A percentile compares a stretch with the other conserved stretches of the same genome.
These are phyloP conservation scores for Trichomycterus rosablanca DNA, from an alignment of 2,113 vertebrate genomes.

Conservation along the genomic window DNA sequence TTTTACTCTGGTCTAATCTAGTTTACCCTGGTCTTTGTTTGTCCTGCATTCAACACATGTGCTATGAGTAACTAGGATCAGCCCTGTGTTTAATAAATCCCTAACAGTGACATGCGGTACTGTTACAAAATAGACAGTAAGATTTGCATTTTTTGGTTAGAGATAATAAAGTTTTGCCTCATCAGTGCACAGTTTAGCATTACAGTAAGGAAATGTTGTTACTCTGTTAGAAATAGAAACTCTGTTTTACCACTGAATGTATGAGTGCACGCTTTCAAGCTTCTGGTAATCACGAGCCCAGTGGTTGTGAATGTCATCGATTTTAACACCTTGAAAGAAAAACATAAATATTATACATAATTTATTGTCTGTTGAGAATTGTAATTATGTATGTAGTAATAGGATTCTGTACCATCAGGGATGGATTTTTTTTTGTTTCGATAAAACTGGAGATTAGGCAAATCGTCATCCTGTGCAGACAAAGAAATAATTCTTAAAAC, in stretches of 20 bases:
- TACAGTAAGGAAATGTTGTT: too few species aligned
- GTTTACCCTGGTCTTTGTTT: too few species aligned
- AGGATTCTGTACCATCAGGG: constrained; percentile 65
- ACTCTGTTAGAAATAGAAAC: neutral
- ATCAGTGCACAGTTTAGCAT: too few species aligned
- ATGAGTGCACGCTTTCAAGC: constrained; percentile 80
- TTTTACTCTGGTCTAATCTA: too few species aligned
- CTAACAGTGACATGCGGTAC: too few species aligned
- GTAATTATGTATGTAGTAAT: neutral
- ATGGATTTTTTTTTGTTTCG: constrained; percentile 58
- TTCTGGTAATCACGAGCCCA: constrained; percentile 67
- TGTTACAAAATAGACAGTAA: too few species aligned
- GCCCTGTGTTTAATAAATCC: too few species aligned
- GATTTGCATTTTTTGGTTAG: too few species aligned
- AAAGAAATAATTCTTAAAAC: neutral
- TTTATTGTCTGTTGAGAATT: too few species aligned
- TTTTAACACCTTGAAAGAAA: constrained; percentile 59
- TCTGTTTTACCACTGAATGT: constrained; percentile 86
- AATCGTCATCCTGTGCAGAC: constrained; percentile 38
- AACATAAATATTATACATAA: neutral
- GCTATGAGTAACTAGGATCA: too few species aligned
- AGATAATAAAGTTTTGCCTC: too few species aligned
- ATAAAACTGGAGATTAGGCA: constrained; percentile 83
- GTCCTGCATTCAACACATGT: too few species aligned
- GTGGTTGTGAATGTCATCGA: constrained; percentile 61